phyloP scores from a whole-genome alignment of 2,797 vertebrate species.

The Periparus ater region DNA sequence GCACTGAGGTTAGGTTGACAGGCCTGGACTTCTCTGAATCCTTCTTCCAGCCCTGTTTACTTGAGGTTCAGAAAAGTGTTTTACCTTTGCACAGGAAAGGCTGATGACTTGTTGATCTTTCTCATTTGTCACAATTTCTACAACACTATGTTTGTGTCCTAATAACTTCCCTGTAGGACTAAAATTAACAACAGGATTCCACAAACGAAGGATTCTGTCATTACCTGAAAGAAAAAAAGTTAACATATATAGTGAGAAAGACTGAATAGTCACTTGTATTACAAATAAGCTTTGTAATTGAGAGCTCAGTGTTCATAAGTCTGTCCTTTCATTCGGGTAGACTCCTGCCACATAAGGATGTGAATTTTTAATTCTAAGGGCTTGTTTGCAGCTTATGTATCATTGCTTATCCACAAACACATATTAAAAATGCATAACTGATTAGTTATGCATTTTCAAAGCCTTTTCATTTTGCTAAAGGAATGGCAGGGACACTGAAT shows the following conservation, averaged over 20 bases:
- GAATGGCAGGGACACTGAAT: background rate
- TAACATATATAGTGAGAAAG: background rate
- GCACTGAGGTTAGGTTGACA: background rate
- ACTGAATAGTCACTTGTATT: background rate
- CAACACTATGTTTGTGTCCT: conserved; percentile 71
- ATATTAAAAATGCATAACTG: background rate
- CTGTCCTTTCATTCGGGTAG: background rate
- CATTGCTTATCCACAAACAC: background rate
- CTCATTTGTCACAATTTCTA: conserved; percentile 75
- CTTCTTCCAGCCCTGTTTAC: background rate
- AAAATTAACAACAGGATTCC: conserved; percentile 73
- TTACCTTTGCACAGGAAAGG: conserved; percentile 77
- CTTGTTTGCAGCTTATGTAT: background rate
- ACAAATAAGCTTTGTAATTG: background rate
- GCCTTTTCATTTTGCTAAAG: background rate
- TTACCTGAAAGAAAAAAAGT: conserved; percentile 55
- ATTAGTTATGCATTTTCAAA: background rate
- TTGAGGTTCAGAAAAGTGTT: background rate
- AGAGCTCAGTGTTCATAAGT: background rate
- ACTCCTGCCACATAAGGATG: background rate
- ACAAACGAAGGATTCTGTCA: conserved; percentile 76
- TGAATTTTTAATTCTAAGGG: background rate
- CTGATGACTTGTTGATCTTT: conserved; percentile 78
- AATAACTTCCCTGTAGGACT: conserved; percentile 72
- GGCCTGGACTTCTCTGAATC: background rate